Evolutionary conservation across 1,140 invertebrate genomes (phyloP).

Genomic region (Bemisia tabaci): DNA sequence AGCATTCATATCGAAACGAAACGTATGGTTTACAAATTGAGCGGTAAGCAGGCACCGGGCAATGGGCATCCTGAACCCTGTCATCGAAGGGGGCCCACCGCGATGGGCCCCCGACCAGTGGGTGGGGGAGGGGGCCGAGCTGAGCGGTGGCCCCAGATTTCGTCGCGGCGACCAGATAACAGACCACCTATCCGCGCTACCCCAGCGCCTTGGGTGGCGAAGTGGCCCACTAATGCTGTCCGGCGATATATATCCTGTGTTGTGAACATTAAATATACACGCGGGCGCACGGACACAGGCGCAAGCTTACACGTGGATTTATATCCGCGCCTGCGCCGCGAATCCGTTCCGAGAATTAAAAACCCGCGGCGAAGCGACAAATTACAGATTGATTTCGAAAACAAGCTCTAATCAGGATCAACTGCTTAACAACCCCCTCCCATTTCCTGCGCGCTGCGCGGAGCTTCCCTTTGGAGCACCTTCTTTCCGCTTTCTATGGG

Average conservation of each 20-base stretch:
- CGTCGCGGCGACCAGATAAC: not conserved
- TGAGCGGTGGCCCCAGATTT: not conserved
- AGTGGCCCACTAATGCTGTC: no score
- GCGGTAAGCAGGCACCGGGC: not conserved
- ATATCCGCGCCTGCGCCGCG: no score
- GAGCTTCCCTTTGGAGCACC: not conserved
- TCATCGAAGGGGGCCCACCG: not conserved
- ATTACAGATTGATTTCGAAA: not conserved
- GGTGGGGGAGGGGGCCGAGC: not conserved
- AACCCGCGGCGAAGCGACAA: not conserved
- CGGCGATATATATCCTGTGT: no score
- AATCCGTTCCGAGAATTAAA: not conserved
- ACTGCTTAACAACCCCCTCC: not conserved
- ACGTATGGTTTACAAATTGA: not conserved
- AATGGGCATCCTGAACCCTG: not conserved
- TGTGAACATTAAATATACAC: no score
- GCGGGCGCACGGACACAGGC: no score
- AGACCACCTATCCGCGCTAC: not conserved
- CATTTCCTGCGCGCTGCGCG: not conserved
- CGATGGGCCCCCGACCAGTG: not conserved
- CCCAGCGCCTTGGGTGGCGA: not conserved
- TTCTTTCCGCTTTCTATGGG: no score
- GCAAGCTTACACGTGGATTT: no score
- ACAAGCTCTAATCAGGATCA: not conserved
- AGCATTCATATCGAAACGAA: not conserved